Evolutionary conservation across 2,113 vertebrate species (phyloP).

Genomic region (Phalacrocorax brasilianus): DNA sequence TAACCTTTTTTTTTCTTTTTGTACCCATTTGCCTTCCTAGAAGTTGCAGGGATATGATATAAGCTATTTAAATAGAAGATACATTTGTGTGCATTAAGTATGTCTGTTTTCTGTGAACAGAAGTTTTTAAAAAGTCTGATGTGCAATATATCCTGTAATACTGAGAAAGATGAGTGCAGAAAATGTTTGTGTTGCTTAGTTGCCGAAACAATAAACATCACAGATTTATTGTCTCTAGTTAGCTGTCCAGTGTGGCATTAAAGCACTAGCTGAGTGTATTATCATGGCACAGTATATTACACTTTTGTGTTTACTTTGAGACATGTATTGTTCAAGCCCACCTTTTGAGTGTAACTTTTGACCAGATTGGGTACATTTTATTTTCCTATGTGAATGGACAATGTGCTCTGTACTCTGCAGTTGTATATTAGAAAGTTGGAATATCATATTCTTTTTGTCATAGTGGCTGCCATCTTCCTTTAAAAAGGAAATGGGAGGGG

Average conservation of each 20-base stretch:
- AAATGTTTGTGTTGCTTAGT: not conserved
- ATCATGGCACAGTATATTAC: not conserved
- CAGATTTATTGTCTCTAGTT: not conserved
- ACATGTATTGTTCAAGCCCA: not conserved
- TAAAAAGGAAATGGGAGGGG: not conserved
- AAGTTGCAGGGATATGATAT: not conserved
- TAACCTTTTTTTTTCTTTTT: not conserved
- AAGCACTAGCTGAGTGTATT: not conserved
- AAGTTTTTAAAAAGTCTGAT: not conserved
- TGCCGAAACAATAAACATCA: constrained; percentile 19
- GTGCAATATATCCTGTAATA: not conserved
- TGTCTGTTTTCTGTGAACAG: not conserved
- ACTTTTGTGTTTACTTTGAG: not conserved
- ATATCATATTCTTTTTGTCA: not conserved
- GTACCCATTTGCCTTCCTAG: not conserved
- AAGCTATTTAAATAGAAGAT: not conserved
- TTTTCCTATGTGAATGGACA: not conserved
- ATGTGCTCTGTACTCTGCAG: not conserved
- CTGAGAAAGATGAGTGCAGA: not conserved
- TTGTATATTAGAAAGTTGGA: not conserved
- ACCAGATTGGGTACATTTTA: not conserved
- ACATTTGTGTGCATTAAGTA: not conserved
- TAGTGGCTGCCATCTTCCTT: not conserved
- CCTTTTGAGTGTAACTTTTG: not conserved
- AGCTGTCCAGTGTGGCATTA: not conserved